Evolutionary conservation across 1,140 invertebrate species (phyloP).

Genomic region (Acromyrmex echinatior): DNA sequence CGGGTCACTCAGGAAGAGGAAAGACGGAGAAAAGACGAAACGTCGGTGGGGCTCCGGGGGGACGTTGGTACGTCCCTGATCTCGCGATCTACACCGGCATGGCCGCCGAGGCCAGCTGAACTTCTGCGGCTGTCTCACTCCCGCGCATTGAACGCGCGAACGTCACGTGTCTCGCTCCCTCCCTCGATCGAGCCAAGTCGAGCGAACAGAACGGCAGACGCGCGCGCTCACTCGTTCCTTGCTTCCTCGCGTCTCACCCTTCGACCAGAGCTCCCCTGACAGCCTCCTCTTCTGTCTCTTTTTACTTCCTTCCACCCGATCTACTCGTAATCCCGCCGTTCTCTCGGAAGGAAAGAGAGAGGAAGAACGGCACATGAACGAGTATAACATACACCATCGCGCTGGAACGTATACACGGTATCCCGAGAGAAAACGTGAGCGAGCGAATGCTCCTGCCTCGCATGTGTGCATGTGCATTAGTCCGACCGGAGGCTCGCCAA

Average conservation of each 20-base stretch:
- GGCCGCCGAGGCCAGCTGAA: conserved; percentile 84
- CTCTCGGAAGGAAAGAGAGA: conserved; percentile 43
- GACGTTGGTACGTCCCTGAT: conserved; percentile 77
- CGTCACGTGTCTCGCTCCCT: conserved; percentile 44
- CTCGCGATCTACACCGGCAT: conserved; percentile 81
- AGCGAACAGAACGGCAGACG: background rate
- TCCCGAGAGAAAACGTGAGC: background rate
- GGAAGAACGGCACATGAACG: background rate
- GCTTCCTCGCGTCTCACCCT: background rate
- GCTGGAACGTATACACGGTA: background rate
- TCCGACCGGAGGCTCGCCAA: conserved; percentile 69
- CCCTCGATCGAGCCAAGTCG: conserved; percentile 20
- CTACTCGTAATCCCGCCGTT: conserved; percentile 57
- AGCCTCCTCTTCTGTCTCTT: conserved; percentile 60
- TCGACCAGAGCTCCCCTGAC: background rate
- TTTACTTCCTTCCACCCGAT: conserved; percentile 60
- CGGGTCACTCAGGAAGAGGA: background rate
- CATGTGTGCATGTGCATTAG: background rate
- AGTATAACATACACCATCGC: background rate
- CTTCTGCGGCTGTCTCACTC: conserved; percentile 70
- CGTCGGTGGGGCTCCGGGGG: conserved; percentile 54
- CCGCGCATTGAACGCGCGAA: conserved; percentile 29
- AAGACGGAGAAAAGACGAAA: conserved; percentile 28
- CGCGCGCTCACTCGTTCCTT: conserved; percentile 34
- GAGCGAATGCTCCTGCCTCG: background rate